These are phyloP conservation scores for Genyomyrus donnyi DNA, from an alignment of 2,113 vertebrate species.

Conservation along the genomic window DNA sequence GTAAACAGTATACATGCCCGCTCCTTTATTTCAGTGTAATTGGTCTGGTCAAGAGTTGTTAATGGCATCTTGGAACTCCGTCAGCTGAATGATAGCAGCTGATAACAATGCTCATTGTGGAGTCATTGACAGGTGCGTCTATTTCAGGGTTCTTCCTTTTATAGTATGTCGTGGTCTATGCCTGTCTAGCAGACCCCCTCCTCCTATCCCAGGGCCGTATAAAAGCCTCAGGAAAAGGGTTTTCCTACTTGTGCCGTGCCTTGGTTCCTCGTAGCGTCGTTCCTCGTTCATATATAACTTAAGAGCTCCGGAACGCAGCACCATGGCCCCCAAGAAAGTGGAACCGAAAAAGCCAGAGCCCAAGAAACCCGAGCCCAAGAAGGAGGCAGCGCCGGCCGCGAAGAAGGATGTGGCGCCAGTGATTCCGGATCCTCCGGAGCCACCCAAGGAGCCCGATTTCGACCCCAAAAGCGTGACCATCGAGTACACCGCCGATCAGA, in stretches of 20 bases:
- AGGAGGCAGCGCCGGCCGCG: slow-evolving; percentile 30
- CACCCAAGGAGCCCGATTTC: slow-evolving; percentile 56
- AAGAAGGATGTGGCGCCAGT: slow-evolving; percentile 38
- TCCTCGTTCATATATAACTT: not conserved
- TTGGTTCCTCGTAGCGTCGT: not conserved
- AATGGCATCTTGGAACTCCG: slow-evolving; percentile 13
- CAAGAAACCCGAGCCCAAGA: slow-evolving; percentile 51
- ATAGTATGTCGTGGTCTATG: slow-evolving; percentile 18
- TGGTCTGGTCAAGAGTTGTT: not conserved
- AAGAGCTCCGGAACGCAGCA: slow-evolving; percentile 8
- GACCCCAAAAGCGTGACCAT: slow-evolving; percentile 67
- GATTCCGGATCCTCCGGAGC: slow-evolving; percentile 44
- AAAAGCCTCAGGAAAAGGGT: slow-evolving; percentile 16
- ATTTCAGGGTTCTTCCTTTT: slow-evolving; percentile 31
- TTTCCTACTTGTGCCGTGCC: not conserved
- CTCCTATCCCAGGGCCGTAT: not conserved
- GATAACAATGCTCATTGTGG: slow-evolving; percentile 28
- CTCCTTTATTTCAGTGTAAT: not conserved
- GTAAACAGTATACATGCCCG: not conserved
- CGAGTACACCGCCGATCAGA: slow-evolving; percentile 71
- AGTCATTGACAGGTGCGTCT: slow-evolving; percentile 8
- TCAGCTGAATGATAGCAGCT: slow-evolving; percentile 19
- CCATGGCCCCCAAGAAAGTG: slow-evolving; percentile 67
- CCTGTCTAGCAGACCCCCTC: slow-evolving; percentile 2
- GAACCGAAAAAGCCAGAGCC: slow-evolving; percentile 65